Evolutionary conservation across 2,888 invertebrate genomes (phyloP).

Genomic region (Nomada fucata): DNA sequence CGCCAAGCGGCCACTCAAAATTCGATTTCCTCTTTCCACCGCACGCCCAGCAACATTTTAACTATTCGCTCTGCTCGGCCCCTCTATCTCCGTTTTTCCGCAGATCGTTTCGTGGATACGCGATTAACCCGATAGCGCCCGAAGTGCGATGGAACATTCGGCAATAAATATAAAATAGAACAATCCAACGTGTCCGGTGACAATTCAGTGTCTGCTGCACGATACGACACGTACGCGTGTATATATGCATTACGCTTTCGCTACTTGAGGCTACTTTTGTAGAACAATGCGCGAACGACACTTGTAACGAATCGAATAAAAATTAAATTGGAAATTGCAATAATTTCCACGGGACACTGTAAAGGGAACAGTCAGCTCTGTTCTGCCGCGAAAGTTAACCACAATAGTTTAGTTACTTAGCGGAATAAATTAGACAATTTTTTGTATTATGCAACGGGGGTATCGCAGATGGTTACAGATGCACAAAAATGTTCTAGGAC

Average conservation of each 20-base stretch:
- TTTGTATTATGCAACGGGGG: too few species aligned
- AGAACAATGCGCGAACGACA: not conserved
- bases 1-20: slow-evolving; percentile 58
- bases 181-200: slow-evolving; percentile 38
- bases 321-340: too few species aligned
- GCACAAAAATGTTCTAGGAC: too few species aligned
- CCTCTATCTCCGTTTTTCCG: slow-evolving; percentile 45
- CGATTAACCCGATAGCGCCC: slow-evolving; percentile 43
- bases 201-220: slow-evolving; percentile 47
- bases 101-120: slow-evolving; percentile 32
- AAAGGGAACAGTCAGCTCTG: too few species aligned
- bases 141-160: slow-evolving; percentile 22
- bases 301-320: too few species aligned
- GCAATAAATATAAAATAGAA: slow-evolving; percentile 43
- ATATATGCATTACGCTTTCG: not conserved
- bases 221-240: not conserved
- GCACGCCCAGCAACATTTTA: slow-evolving; percentile 53
- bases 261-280: not conserved
- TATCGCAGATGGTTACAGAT: too few species aligned
- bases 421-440: too few species aligned
- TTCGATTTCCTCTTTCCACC: slow-evolving; percentile 61
- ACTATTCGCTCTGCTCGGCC: slow-evolving; percentile 30
- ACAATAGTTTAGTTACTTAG: too few species aligned
- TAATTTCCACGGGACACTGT: too few species aligned
- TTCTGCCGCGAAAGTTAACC: too few species aligned